Evolutionary conservation across 2,113 vertebrate genomes (phyloP).

Genomic region (Gadus macrocephalus): DNA sequence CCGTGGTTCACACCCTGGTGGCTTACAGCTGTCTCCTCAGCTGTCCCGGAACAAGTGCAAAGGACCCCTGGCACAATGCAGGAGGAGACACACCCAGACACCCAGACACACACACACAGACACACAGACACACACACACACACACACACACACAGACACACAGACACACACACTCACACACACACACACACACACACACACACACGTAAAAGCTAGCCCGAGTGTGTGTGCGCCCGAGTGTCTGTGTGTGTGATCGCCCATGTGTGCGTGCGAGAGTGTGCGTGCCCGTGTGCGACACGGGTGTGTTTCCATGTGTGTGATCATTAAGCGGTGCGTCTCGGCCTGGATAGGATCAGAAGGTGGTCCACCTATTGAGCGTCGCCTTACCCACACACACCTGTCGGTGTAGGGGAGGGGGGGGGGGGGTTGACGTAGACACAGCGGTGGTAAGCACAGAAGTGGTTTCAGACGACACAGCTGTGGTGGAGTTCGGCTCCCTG

Average conservation of each 20-base stretch:
- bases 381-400: conserved; percentile 46
- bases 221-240: no score
- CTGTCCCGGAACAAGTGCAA: conserved; percentile 40
- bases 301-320: no score
- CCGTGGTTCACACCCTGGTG: conserved; percentile 31
- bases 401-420: background rate
- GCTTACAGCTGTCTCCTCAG: conserved; percentile 62
- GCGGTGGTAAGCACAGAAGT: no score
- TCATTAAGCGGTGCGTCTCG: background rate
- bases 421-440: no score
- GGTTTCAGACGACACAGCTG: no score
- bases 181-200: background rate
- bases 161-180: background rate
- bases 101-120: background rate
- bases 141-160: no score
- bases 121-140: no score
- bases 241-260: background rate
- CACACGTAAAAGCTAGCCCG: background rate
- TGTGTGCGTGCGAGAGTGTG: background rate
- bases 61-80: background rate
- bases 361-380: conserved; percentile 14
- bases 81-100: conserved; percentile 17
- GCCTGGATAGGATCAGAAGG: conserved; percentile 58
- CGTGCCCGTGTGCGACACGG: background rate
- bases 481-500: no score